Evolutionary conservation across 2,888 invertebrate species (phyloP).

Genomic region (Agonopterix heracliana): DNA sequence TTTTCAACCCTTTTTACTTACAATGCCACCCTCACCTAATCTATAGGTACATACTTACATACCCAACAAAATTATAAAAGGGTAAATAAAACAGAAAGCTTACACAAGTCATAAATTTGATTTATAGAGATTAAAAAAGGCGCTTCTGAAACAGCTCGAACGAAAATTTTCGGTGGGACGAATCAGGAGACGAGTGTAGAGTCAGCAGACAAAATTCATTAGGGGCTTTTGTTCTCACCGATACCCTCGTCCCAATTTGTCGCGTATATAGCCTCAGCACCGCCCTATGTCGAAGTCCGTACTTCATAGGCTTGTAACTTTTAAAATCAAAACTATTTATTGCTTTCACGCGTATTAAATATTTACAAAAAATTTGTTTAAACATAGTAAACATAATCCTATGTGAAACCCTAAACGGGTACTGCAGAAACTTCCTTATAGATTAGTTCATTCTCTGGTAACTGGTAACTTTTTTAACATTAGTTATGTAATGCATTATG

Average conservation of each 20-base stretch:
- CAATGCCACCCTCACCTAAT: conserved; percentile 20
- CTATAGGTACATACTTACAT: conserved; percentile 26
- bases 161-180: conserved; percentile 75
- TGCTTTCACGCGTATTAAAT: too few species aligned
- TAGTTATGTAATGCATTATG: too few species aligned
- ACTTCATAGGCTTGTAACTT: too few species aligned
- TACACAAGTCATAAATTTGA: conserved; percentile 77
- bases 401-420: too few species aligned
- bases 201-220: conserved; percentile 28
- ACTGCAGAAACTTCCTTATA: too few species aligned
- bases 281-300: too few species aligned
- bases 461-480: too few species aligned
- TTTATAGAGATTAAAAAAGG: conserved; percentile 77
- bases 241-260: background rate
- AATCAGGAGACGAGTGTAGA: conserved; percentile 66
- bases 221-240: background rate
- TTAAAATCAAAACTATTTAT: too few species aligned
- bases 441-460: too few species aligned
- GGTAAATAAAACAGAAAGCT: conserved; percentile 77
- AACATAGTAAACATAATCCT: too few species aligned
- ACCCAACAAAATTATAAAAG: conserved; percentile 73
- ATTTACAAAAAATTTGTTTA: too few species aligned
- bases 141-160: conserved; percentile 74
- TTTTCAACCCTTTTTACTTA: background rate
- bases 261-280: too few species aligned